phyloP scores from a whole-genome alignment of 2,113 vertebrate species.

The Hippocampus barbouri region DNA sequence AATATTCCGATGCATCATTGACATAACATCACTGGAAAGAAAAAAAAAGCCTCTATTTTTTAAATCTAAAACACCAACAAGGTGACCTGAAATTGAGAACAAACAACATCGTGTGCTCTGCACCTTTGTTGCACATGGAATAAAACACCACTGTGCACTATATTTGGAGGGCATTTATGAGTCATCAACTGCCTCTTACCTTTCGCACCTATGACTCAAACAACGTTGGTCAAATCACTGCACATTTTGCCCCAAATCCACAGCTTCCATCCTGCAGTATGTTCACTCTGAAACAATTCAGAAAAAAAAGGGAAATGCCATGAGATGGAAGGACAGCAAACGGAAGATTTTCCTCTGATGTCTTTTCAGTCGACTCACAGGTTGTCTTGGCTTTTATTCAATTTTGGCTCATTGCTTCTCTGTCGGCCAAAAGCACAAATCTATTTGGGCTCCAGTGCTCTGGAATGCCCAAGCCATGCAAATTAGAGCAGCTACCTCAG shows the following conservation, averaged over 20 bases:
- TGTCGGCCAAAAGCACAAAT: conserved; percentile 40
- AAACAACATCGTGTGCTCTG: conserved; percentile 20
- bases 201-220: conserved; percentile 35
- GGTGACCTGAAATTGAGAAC: conserved; percentile 15
- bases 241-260: neutral
- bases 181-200: conserved; percentile 51
- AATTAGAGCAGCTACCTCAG: no score
- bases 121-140: conserved; percentile 23
- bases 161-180: conserved; percentile 40
- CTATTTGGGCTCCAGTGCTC: conserved; percentile 5
- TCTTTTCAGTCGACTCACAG: conserved; percentile 27
- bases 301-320: neutral
- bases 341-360: conserved; percentile 20
- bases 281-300: neutral
- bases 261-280: neutral
- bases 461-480: no score
- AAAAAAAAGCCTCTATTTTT: no score
- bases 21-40: neutral
- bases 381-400: conserved; percentile 45
- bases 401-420: conserved; percentile 34
- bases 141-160: conserved; percentile 36
- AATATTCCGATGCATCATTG: neutral
- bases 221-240: conserved; percentile 10
- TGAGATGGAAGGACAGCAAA: conserved; percentile 11
- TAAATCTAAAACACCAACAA: neutral